Evolutionary conservation across 2,888 invertebrate genomes (phyloP), one percentile per base, ranked within the genome.

Genomic region (Tetheella fluctuosa): DNA sequence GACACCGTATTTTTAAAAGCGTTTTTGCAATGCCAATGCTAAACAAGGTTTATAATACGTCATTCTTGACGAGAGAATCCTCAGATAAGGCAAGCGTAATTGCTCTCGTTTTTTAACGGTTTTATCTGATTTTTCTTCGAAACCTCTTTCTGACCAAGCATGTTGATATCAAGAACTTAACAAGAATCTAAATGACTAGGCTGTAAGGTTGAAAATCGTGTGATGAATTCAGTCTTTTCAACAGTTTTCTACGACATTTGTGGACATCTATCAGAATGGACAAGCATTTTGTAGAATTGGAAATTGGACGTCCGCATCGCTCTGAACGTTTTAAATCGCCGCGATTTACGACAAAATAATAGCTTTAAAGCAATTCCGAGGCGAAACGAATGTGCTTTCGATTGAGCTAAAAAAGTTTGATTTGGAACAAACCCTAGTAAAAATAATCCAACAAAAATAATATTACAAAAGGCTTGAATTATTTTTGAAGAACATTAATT

Each of bases 261-360:
- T 77, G 81, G 83, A 76, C 86, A 91, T 93, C 87, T 85, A 90
- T 93, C 91, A 89, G 87, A 81, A 85, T 82, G 90, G 91, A 90
- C 91, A 86, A 90, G 84, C 90, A 76, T 91, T 91, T 89, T 91
- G 89, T 88, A 83, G 89, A 88, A 91, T 88, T 83, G 85, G 81
- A 79, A 88, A 87, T 89, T 85, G 90, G 88, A 86, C 86, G 78
- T 48, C 48, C 48, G 20, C 48, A n/a, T 77, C 82, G 81, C 86
- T 80, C 78, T 77, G 79, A 83, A 76, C 82, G 85, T 88, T 91
- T 91, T 89, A 89, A 89, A 89, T 87, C 82, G 82, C 78, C 79
- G 81, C 84, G 88, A 89, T 91, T 90, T 90, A 91, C 87, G 86
- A 73, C 83, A 80, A 85, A 88, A 86, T 90, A 88, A 90, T 89